Conservation (phyloP, 2,113 vertebrate genomes). For the Dicerorhinus sumatrensis region DNA sequence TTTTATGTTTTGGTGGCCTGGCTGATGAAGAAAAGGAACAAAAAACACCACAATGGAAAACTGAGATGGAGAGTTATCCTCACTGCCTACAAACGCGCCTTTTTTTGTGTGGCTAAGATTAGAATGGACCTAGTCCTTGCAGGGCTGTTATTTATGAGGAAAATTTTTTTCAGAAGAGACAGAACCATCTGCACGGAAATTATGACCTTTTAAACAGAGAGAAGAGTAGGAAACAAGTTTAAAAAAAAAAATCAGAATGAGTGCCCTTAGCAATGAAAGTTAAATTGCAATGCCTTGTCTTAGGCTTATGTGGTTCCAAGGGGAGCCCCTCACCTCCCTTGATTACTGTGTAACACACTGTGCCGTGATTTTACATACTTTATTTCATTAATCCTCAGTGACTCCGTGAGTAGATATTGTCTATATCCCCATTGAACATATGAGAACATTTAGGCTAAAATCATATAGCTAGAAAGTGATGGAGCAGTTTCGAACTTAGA, state of each 20-base stretch:
- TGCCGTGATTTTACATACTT: not conserved
- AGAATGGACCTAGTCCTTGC: not conserved
- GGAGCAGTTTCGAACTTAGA: not conserved
- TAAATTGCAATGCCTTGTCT: not conserved
- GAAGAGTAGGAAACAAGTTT: not conserved
- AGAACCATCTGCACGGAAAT: not conserved
- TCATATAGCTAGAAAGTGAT: not conserved
- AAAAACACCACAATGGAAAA: slow-evolving; percentile 23
- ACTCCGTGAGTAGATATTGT: not conserved
- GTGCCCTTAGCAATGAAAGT: not conserved
- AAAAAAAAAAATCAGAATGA: not conserved
- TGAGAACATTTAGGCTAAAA: not conserved
- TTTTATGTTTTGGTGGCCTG: slow-evolving; percentile 47
- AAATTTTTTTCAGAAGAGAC: not conserved
- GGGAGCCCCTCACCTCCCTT: not conserved
- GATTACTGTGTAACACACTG: not conserved
- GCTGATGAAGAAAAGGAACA: slow-evolving; percentile 31
- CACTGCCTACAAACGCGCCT: not conserved
- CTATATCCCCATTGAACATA: not conserved
- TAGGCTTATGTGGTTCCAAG: not conserved
- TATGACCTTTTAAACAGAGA: slow-evolving; percentile 49
- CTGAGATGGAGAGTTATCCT: not conserved
- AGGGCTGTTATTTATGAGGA: not conserved
- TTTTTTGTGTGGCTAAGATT: not conserved
- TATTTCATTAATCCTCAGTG: not conserved